Evolutionary conservation across 2,888 invertebrate genomes (phyloP).

Genomic region (Agrochola lychnidis): DNA sequence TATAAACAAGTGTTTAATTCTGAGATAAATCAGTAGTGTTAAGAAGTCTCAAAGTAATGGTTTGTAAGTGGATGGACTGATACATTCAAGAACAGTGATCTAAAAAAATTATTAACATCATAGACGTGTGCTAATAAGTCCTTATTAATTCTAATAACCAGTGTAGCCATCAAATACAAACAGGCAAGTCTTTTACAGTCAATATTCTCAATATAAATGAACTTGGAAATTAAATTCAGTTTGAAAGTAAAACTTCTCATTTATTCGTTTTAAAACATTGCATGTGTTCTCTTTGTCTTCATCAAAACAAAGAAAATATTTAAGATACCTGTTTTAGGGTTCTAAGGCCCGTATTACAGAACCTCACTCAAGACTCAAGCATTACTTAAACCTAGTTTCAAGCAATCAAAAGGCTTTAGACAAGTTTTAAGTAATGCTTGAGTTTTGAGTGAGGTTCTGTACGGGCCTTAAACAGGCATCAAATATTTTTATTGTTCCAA

Average conservation of each 20-base stretch:
- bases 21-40: slow-evolving; percentile 9
- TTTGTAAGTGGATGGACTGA: not conserved
- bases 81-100: not conserved
- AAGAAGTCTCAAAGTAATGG: not conserved
- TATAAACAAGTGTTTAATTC: slow-evolving; percentile 19
- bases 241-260: not conserved
- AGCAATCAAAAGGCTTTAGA: no score
- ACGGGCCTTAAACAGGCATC: not conserved
- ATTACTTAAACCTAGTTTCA: no score
- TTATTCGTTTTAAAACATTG: not conserved
- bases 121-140: not conserved
- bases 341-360: no score
- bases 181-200: slow-evolving; percentile 5
- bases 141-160: not conserved
- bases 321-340: not conserved
- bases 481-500: not conserved
- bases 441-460: no score
- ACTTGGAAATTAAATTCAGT: not conserved
- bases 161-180: not conserved
- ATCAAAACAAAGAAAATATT: not conserved
- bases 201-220: not conserved
- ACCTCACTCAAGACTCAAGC: no score
- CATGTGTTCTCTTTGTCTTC: slow-evolving; percentile 22
- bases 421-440: no score
- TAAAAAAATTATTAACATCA: not conserved